Evolutionary conservation across 1,140 invertebrate species (phyloP).

Genomic region (Pogonognathellus flavescens): DNA sequence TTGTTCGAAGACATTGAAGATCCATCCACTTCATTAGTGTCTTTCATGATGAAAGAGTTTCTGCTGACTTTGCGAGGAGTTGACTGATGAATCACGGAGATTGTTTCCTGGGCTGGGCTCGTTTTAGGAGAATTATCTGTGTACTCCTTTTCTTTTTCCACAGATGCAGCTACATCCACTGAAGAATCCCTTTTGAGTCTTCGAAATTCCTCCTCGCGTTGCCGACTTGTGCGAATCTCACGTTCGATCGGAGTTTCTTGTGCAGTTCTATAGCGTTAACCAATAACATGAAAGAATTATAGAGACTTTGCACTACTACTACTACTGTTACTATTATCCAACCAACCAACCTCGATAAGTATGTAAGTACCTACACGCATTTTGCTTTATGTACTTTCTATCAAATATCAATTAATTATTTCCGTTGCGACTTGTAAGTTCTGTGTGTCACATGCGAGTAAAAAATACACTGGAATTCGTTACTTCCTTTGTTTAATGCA

Average conservation of each 20-base stretch:
- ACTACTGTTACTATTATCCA: neutral
- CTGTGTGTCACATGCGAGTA: neutral
- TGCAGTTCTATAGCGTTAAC: neutral
- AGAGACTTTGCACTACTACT: neutral
- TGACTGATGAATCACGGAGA: conserved; percentile 17
- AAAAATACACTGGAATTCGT: neutral
- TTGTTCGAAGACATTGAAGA: neutral
- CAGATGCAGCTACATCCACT: neutral
- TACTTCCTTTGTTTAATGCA: conserved; percentile 13
- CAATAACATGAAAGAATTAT: neutral
- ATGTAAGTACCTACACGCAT: no score
- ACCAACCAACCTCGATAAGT: no score
- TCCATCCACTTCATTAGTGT: conserved; percentile 25
- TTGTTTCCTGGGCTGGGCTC: conserved; percentile 6
- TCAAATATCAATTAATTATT: neutral
- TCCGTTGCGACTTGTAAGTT: neutral
- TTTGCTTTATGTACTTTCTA: no score
- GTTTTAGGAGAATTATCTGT: neutral
- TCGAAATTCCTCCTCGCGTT: conserved; percentile 59
- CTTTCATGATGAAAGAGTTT: conserved; percentile 28
- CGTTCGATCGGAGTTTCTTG: conserved; percentile 60
- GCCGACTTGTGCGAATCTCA: conserved; percentile 55
- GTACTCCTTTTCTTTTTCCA: conserved; percentile 2
- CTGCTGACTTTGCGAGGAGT: conserved; percentile 32
- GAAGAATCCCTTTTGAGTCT: conserved; percentile 2